A percentile compares a stretch with the other conserved stretches of the same genome.
phyloP scores from a whole-genome alignment of 23 tunicate genomes.

The Styela plicata region DNA sequence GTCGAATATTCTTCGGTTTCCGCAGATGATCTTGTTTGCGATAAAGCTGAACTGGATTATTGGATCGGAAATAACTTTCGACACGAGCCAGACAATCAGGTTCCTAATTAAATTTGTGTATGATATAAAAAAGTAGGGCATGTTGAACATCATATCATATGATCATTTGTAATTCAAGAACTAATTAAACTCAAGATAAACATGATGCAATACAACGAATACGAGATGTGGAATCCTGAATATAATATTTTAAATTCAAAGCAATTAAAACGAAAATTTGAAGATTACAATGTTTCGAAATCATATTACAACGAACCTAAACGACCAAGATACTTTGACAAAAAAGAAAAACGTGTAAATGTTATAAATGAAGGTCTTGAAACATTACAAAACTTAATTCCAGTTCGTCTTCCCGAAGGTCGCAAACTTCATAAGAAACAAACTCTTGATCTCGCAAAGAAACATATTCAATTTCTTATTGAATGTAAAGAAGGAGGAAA shows the following conservation, averaged over 20 bases:
- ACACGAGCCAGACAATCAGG: background rate
- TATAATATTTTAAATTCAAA: background rate
- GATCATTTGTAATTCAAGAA: too few relatives aligned
- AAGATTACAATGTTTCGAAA: too few relatives aligned
- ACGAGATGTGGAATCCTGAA: background rate
- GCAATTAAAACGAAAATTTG: background rate
- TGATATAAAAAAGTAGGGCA: background rate
- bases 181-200: background rate
- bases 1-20: background rate
- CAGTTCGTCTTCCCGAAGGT: slow-evolving; percentile 18
- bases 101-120: too few relatives aligned
- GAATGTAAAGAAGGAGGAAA: slow-evolving; percentile 14
- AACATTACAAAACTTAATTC: background rate
- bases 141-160: background rate
- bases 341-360: slow-evolving; percentile 8
- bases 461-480: slow-evolving; percentile 2
- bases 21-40: background rate
- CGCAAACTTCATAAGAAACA: slow-evolving; percentile 19
- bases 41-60: background rate
- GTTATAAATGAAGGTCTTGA: background rate
- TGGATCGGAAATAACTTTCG: background rate
- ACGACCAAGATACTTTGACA: background rate
- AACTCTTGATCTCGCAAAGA: slow-evolving; percentile 1
- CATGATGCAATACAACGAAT: background rate
- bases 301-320: background rate